Evolutionary conservation across 2,888 invertebrate species (phyloP).

Genomic region (Leucania comma): DNA sequence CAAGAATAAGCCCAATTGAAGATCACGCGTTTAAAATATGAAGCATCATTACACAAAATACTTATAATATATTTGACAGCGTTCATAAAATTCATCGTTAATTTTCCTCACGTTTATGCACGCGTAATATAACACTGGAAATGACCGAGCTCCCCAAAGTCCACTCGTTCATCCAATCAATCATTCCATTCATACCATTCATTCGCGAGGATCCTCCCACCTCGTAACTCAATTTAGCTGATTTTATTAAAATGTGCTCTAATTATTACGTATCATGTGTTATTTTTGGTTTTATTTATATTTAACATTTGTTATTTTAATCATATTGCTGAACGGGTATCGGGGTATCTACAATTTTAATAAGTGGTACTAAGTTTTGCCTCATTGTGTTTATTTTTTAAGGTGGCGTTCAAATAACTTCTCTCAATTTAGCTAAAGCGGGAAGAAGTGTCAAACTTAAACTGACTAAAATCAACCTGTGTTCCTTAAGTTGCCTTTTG

Average conservation of each 20-base stretch:
- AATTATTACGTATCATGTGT: slow-evolving; percentile 12
- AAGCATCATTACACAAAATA: slow-evolving; percentile 36
- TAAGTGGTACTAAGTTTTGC: too few relatives aligned
- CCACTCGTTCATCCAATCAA: slow-evolving; percentile 68
- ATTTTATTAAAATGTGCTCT: slow-evolving; percentile 37
- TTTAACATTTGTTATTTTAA: background rate
- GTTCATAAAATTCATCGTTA: slow-evolving; percentile 57
- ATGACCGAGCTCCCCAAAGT: slow-evolving; percentile 55
- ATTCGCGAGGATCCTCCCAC: slow-evolving; percentile 56
- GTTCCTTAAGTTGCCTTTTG: too few relatives aligned
- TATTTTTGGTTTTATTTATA: slow-evolving; percentile 4
- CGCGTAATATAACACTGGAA: slow-evolving; percentile 56
- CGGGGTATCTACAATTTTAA: too few relatives aligned
- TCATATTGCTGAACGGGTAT: background rate
- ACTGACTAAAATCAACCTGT: too few relatives aligned
- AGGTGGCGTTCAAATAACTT: too few relatives aligned
- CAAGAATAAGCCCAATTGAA: slow-evolving; percentile 26
- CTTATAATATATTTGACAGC: slow-evolving; percentile 48
- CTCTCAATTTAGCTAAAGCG: too few relatives aligned
- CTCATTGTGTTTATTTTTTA: too few relatives aligned
- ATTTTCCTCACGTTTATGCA: slow-evolving; percentile 59
- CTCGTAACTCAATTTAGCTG: slow-evolving; percentile 55
- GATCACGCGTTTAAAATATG: slow-evolving; percentile 41
- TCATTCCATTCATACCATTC: slow-evolving; percentile 69
- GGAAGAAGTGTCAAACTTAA: too few relatives aligned